Evolutionary conservation across 1,140 invertebrate genomes (phyloP).

Genomic region (Scaptomyza montana): DNA sequence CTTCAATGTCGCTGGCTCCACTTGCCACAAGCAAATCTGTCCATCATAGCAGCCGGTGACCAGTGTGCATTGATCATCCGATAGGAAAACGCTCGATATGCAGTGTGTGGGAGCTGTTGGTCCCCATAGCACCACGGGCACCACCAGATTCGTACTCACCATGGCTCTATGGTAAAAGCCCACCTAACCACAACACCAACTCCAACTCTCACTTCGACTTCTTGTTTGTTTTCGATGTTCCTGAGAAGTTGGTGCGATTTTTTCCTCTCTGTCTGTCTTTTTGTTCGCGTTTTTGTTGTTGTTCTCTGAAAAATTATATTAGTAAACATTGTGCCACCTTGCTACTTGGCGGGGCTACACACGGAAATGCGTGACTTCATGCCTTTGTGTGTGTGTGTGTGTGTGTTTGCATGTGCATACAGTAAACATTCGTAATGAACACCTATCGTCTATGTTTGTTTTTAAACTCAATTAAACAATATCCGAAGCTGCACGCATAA

Average conservation of each 20-base stretch:
- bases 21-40: slow-evolving; percentile 98
- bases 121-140: slow-evolving; percentile 99
- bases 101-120: slow-evolving; percentile 97
- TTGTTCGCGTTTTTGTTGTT: slow-evolving; percentile 5
- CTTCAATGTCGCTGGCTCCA: slow-evolving; percentile 92
- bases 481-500: too few relatives aligned
- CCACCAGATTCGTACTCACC: slow-evolving; percentile 95
- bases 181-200: slow-evolving; percentile 5
- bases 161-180: slow-evolving; percentile 83
- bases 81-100: slow-evolving; percentile 96
- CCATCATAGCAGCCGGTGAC: slow-evolving; percentile 99
- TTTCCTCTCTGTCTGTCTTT: slow-evolving; percentile 11
- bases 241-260: neutral
- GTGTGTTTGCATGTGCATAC: slow-evolving; percentile 34
- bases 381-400: neutral
- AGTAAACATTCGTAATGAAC: slow-evolving; percentile 3
- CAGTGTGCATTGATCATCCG: slow-evolving; percentile 95
- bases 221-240: neutral
- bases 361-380: neutral
- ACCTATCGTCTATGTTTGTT: neutral
- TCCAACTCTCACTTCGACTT: slow-evolving; percentile 6
- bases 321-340: slow-evolving; percentile 57
- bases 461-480: neutral
- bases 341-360: slow-evolving; percentile 30
- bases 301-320: slow-evolving; percentile 61